Evolutionary conservation across 2,888 invertebrate species (phyloP).

Genomic region (Eupithecia tripunctaria): DNA sequence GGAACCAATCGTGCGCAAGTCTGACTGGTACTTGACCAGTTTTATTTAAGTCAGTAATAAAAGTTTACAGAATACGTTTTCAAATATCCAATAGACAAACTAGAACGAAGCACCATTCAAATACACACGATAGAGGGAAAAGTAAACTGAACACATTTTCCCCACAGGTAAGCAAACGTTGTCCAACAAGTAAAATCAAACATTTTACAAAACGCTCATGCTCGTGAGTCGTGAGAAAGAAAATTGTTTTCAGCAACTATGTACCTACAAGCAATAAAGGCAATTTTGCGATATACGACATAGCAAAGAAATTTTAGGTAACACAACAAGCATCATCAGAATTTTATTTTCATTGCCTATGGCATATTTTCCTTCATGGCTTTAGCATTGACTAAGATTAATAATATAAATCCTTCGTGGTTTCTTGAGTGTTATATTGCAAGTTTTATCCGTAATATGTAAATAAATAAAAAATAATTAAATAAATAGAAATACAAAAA

Average conservation of each 20-base stretch:
- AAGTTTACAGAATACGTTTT: too few species aligned
- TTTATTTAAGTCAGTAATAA: too few species aligned
- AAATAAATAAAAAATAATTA: not conserved
- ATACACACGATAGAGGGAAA: not conserved
- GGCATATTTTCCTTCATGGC: not conserved
- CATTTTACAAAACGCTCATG: slow-evolving; percentile 34
- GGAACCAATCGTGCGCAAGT: too few species aligned
- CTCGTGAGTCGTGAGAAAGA: slow-evolving; percentile 28
- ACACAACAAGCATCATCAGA: not conserved
- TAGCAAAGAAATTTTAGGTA: slow-evolving; percentile 15
- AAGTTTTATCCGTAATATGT: not conserved
- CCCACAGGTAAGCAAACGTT: slow-evolving; percentile 7
- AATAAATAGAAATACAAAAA: not conserved
- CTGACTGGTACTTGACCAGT: too few species aligned
- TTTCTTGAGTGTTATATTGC: too few species aligned
- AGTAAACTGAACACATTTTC: not conserved
- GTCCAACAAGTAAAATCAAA: slow-evolving; percentile 36
- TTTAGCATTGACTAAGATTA: not conserved
- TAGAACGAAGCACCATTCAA: not conserved
- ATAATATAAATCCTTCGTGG: too few species aligned
- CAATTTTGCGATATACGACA: slow-evolving; percentile 45
- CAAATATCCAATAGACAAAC: not conserved
- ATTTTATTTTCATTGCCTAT: not conserved
- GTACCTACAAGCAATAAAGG: slow-evolving; percentile 41
- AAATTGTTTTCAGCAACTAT: slow-evolving; percentile 40